Evolutionary conservation across 2,797 vertebrate species (phyloP).

Genomic region (Craterocephalus amniculus): DNA sequence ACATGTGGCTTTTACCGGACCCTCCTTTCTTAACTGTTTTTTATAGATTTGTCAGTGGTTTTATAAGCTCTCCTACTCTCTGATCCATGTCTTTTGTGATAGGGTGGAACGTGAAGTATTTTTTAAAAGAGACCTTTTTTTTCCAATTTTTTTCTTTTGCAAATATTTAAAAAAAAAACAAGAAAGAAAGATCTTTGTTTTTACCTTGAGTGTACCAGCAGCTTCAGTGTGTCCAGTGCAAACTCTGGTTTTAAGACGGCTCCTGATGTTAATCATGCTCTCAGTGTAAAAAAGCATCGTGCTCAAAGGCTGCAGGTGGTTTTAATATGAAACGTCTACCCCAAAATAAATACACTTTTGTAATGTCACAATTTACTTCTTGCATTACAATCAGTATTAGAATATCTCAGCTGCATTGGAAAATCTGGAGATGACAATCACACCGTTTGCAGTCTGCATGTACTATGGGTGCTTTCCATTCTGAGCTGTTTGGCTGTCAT

Average conservation of each 20-base stretch:
- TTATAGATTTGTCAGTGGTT: slow-evolving; percentile 63
- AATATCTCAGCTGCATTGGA: slow-evolving; percentile 35
- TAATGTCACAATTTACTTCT: slow-evolving; percentile 20
- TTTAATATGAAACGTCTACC: slow-evolving; percentile 27
- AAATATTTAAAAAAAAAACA: slow-evolving; percentile 44
- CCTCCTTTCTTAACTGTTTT: slow-evolving; percentile 72
- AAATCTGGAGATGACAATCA: slow-evolving; percentile 75
- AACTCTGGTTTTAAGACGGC: slow-evolving; percentile 32
- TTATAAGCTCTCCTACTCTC: slow-evolving; percentile 63
- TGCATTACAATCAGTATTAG: slow-evolving; percentile 17
- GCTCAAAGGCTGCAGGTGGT: slow-evolving; percentile 28
- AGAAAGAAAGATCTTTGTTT: slow-evolving; percentile 40
- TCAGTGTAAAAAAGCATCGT: slow-evolving; percentile 37
- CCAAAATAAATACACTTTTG: slow-evolving; percentile 26
- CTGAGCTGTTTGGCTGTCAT: slow-evolving; percentile 51
- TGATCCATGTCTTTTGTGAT: slow-evolving; percentile 62
- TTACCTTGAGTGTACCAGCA: slow-evolving; percentile 63
- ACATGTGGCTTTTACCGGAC: slow-evolving; percentile 49
- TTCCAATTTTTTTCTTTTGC: slow-evolving; percentile 53
- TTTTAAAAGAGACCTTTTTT: slow-evolving; percentile 43
- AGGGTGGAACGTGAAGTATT: slow-evolving; percentile 56
- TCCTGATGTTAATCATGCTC: slow-evolving; percentile 14
- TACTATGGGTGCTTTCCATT: slow-evolving; percentile 71
- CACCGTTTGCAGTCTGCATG: slow-evolving; percentile 54
- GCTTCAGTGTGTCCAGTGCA: slow-evolving; percentile 47